Evolutionary conservation across 1,140 invertebrate species (phyloP).

Genomic region (Meloidogyne chitwoodi): DNA sequence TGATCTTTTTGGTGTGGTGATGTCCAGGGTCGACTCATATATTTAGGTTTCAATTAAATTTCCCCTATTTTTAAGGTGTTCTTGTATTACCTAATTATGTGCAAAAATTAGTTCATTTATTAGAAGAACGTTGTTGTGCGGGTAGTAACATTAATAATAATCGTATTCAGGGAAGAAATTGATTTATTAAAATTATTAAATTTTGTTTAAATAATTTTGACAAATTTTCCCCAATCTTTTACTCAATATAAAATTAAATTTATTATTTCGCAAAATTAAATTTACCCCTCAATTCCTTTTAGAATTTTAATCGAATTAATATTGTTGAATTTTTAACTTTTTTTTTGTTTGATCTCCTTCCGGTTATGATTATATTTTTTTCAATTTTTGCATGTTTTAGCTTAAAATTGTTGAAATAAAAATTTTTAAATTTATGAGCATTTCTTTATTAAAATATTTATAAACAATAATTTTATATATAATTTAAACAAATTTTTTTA

Average conservation of each 20-base stretch:
- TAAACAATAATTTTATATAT: no score
- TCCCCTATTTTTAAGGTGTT: conserved; percentile 31
- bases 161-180: conserved; percentile 2
- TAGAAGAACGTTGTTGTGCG: conserved; percentile 38
- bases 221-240: no score
- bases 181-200: no score
- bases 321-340: neutral
- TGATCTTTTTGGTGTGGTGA: neutral
- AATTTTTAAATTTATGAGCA: no score
- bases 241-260: no score
- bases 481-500: no score
- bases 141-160: neutral
- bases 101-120: conserved; percentile 26
- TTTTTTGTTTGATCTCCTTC: neutral
- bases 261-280: no score
- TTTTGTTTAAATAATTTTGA: neutral
- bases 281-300: no score
- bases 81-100: conserved; percentile 48
- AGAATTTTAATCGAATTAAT: neutral
- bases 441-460: no score
- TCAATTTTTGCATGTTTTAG: no score
- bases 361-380: no score
- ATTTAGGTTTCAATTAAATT: neutral
- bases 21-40: neutral
- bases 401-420: no score